These are phyloP conservation scores for Psilopsiagon aymara DNA, from an alignment of 2,113 vertebrate genomes.

Conservation along the genomic window DNA sequence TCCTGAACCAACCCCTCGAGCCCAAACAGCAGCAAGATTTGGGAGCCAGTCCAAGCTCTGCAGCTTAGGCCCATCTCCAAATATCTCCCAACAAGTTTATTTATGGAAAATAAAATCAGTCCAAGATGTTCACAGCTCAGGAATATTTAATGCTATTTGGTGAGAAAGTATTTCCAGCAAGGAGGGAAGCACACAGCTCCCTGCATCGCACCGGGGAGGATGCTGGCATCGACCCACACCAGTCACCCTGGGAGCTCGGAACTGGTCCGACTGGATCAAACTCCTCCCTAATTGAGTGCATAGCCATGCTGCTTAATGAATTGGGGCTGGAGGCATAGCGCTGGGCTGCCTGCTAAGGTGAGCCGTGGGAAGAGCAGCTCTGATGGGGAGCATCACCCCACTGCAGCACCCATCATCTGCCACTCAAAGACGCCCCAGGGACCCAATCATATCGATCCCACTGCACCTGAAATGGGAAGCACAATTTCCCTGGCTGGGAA, in stretches of 20 bases:
- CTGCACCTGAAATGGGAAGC: not conserved
- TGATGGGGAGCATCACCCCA: not conserved
- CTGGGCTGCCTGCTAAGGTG: not conserved
- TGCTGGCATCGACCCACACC: not conserved
- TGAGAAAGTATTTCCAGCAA: constrained; percentile 53
- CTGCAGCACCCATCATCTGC: not conserved
- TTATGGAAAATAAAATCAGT: constrained; percentile 70
- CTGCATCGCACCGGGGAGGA: not conserved
- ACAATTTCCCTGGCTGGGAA: not conserved
- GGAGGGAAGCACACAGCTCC: not conserved
- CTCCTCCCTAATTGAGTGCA: fast-evolving
- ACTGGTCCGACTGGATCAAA: not conserved
- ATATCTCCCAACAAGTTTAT: constrained; percentile 69
- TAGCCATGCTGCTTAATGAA: not conserved
- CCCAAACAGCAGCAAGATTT: constrained; percentile 56
- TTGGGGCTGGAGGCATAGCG: not conserved
- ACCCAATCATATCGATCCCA: fast-evolving
- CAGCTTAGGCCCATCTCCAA: constrained; percentile 68
- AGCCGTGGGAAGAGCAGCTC: not conserved
- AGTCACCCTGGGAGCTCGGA: not conserved
- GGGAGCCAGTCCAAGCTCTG: constrained; percentile 57
- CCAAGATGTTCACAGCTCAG: constrained; percentile 65
- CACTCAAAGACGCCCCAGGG: not conserved
- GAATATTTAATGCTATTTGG: constrained; percentile 62
- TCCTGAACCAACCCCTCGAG: constrained; percentile 47